Evolutionary conservation across 64 coral and sea anemone genomes (phyloP).

Genomic region (Exaiptasia diaphana): DNA sequence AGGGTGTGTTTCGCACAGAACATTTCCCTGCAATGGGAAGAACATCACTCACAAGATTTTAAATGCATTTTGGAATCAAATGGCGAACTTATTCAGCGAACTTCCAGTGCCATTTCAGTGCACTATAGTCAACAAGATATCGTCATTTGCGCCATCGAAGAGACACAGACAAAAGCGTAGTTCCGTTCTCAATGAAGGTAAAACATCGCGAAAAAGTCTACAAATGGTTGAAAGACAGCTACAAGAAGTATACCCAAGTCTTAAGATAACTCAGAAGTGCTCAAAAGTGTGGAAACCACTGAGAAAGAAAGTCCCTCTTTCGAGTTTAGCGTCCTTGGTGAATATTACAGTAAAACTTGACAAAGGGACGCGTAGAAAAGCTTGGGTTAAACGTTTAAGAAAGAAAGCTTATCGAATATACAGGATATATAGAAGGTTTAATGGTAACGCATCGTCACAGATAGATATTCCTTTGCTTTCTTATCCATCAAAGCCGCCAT

Average conservation of each 20-base stretch:
- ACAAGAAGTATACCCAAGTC: not conserved
- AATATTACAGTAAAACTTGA: slow-evolving; percentile 65
- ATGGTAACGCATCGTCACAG: not conserved
- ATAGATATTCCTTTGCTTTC: too few species aligned
- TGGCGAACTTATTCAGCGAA: slow-evolving; percentile 30
- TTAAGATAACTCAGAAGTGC: not conserved
- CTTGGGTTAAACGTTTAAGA: slow-evolving; percentile 48
- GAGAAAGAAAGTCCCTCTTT: not conserved
- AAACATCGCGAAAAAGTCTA: not conserved
- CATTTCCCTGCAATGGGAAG: not conserved
- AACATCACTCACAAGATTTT: not conserved
- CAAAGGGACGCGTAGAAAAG: not conserved
- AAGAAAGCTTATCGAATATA: slow-evolving; percentile 51
- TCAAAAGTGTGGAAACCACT: slow-evolving; percentile 17
- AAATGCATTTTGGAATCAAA: not conserved
- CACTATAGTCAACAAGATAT: slow-evolving; percentile 39
- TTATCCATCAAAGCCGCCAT: not conserved
- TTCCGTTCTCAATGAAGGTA: not conserved
- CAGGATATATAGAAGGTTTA: not conserved
- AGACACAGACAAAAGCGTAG: not conserved
- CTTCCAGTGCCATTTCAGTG: slow-evolving; percentile 71
- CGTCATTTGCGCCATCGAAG: slow-evolving; percentile 8
- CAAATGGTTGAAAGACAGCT: not conserved
- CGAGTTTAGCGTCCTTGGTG: slow-evolving; percentile 5
- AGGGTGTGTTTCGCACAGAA: not conserved